These are phyloP conservation scores for Neodiprion pinetum DNA, from an alignment of 1,140 invertebrate species.

Conservation along the genomic window DNA sequence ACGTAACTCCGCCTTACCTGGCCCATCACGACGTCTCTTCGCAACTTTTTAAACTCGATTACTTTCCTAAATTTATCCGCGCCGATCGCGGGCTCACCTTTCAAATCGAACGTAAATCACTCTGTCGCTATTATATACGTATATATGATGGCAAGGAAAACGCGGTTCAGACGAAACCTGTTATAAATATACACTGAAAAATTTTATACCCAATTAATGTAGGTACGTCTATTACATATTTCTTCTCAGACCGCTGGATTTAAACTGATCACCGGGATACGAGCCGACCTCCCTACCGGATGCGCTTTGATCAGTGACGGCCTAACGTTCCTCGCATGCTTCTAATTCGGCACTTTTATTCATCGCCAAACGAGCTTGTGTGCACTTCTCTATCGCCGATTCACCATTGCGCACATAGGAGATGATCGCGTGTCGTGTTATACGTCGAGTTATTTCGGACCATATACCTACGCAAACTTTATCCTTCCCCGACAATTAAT, in stretches of 20 bases:
- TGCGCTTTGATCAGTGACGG: neutral
- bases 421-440: no score
- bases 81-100: no score
- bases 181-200: no score
- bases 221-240: neutral
- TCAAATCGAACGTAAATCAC: no score
- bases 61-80: neutral
- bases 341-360: neutral
- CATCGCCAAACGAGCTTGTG: neutral
- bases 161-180: no score
- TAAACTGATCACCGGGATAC: neutral
- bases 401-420: no score
- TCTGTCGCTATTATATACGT: no score
- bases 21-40: neutral
- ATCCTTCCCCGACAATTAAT: no score
- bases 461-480: neutral
- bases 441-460: no score
- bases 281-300: neutral
- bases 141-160: no score
- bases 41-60: constrained; percentile 7
- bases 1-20: constrained; percentile 8
- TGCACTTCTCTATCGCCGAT: no score
- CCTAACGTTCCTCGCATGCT: neutral
- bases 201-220: no score
- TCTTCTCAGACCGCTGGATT: neutral